Evolutionary conservation across 2,113 vertebrate species (phyloP), one percentile per base, ranked within the genome.

Genomic region (Uria aalge): DNA sequence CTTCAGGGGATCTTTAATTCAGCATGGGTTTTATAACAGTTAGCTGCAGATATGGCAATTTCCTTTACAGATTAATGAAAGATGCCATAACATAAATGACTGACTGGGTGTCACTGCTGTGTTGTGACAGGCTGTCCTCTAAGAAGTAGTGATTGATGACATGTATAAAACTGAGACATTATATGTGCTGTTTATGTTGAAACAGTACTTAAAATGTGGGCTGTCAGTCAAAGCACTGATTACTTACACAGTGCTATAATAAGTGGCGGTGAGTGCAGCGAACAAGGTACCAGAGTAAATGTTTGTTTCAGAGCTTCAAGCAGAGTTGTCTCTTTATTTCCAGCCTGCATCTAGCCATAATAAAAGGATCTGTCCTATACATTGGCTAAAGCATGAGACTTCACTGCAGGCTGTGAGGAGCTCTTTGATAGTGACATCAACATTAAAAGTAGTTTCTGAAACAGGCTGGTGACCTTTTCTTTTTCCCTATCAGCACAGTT

Each of bases 51-150:
- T 56, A 63, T 0, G 10, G 26, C 30, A 71, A n/a, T 94, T 93
- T 88, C 74, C 40, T 97, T 93, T 90, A 74, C 73, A 81, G 78
- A 81, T 75, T 75, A 75, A 90, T 64, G 57, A 71, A 79, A 74
- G 64, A 60, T 91, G 76, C 66, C 52, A 26, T 79, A 92, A 93
- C 20, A 13, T 63, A 81, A 87, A 77, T 87, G 80, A 90, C 59
- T 96, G 92, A 90, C 73, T 67, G 82, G 30, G 24, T 96, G 67
- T 94, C 88, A 91, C 79, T 85, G 53, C 78, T 92, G 66, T 97
- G 96, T 97, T 97, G 89, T 96, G 97, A 97, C 96, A 98, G 94
- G 69, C 47, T 74, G 2, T 90, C 77, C 52, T 95, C 52, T 85
- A 82, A 95, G 69, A 90, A 94, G 67, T 50, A 80, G 69, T 89